Conservation (phyloP, 2,113 vertebrate species). For the Odontesthes bonariensis region DNA sequence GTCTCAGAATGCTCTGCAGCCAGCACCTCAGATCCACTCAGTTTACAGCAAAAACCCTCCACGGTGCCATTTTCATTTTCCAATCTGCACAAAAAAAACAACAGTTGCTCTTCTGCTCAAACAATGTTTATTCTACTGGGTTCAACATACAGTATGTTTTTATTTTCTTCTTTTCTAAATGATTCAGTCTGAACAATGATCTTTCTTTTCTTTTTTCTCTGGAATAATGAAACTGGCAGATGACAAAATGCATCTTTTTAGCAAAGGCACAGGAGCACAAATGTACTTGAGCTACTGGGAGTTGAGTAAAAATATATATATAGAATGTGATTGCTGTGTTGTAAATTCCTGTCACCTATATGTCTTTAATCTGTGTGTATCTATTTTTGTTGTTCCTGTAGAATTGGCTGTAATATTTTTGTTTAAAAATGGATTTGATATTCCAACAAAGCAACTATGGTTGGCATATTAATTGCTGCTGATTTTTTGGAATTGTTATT, state of each 20-base stretch:
- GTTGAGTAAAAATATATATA: constrained; percentile 69
- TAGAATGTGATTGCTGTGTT: constrained; percentile 84
- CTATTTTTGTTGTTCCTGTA: constrained; percentile 79
- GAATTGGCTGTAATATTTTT: constrained; percentile 82
- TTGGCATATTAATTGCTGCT: constrained; percentile 83
- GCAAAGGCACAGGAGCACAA: constrained; percentile 73
- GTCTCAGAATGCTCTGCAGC: constrained; percentile 72
- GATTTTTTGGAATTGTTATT: constrained; percentile 76
- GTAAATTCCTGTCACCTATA: constrained; percentile 84
- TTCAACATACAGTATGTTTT: constrained; percentile 56
- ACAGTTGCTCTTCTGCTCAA: constrained; percentile 54
- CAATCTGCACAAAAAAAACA: constrained; percentile 67
- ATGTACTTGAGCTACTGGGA: constrained; percentile 71
- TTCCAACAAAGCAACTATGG: constrained; percentile 75
- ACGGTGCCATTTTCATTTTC: constrained; percentile 81
- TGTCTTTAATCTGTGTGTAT: constrained; percentile 83
- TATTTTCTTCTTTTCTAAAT: constrained; percentile 34
- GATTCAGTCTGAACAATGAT: constrained; percentile 70
- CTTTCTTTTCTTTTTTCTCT: constrained; percentile 49
- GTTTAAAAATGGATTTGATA: constrained; percentile 79
- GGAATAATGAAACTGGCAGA: constrained; percentile 67
- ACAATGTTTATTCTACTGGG: constrained; percentile 52
- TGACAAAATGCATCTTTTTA: constrained; percentile 70
- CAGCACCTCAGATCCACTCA: constrained; percentile 79
- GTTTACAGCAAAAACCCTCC: constrained; percentile 83